These are phyloP conservation scores for Rhinophrynus dorsalis DNA, from an alignment of 2,797 vertebrate genomes.

Conservation along the genomic window DNA sequence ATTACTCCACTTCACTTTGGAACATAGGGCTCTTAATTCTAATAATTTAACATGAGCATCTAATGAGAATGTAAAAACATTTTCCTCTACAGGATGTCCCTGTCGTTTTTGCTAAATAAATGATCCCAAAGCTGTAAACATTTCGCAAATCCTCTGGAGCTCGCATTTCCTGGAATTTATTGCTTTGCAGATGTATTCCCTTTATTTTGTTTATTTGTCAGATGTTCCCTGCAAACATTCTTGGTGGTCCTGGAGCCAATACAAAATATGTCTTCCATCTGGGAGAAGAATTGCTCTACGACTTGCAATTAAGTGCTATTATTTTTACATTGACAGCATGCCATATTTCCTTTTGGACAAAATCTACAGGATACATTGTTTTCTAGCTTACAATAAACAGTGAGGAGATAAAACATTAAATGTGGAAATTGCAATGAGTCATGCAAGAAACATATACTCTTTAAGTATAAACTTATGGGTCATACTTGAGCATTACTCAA, in stretches of 20 bases:
- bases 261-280: constrained; percentile 6
- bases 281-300: constrained; percentile 8
- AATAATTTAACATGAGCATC: too few species aligned
- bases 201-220: constrained; percentile 42
- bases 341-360: not conserved
- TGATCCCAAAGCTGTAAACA: constrained; percentile 35
- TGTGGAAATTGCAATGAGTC: too few species aligned
- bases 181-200: constrained; percentile 24
- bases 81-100: too few species aligned
- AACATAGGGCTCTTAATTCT: too few species aligned
- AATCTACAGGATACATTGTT: too few species aligned
- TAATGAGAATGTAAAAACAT: too few species aligned
- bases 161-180: constrained; percentile 45
- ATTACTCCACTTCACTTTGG: too few species aligned
- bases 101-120: constrained; percentile 24
- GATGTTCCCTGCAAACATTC: constrained; percentile 32
- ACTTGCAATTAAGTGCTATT: constrained; percentile 13
- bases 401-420: too few species aligned
- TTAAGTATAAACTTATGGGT: too few species aligned
- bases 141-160: constrained; percentile 37
- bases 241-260: constrained; percentile 25
- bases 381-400: too few species aligned
- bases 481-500: too few species aligned
- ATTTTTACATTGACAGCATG: constrained; percentile 13
- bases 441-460: too few species aligned